Base-by-base conservation (phyloP, 2,888 invertebrate species). In the Parascotia fuliginaria region DNA sequence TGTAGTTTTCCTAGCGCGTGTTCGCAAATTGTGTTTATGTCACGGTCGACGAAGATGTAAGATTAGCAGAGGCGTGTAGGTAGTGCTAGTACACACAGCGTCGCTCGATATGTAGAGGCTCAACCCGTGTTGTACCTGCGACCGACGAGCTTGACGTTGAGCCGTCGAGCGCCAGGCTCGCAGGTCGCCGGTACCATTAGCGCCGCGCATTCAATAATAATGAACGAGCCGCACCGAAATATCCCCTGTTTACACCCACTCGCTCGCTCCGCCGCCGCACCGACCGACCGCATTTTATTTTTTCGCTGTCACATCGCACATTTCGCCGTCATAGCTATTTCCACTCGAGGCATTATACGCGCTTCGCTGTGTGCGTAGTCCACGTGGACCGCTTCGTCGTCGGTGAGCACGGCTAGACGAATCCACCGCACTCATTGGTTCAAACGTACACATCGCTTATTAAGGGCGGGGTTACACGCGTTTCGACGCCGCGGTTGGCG, bases 321-420 rank as follows among this genome's bases (percentile, higher is more conserved):
- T 92, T 92, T 92, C 91, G 92, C 92, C 91, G 92, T 92, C 92
- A 92, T 92, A 91, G 92, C 92, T 92, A 92, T 92, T 92, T 91
- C 92, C 91, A 92, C 91, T 92, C 90, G 89, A 91, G 87, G 89
- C 89, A 90, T 90, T 91, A 91, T 91, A 91, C 87, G 83, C 78
- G 79, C 75, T 73, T 74, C 66, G 60, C 60, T 88, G 89, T 89
- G 90, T 89, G 90, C 79, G 90, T 85, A 79, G 81, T 91, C 91
- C 87, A 90, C 90, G 91, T 90, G 90, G 90, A 90, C 85, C 70
- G 89, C 83, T 85, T 79, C 87, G 89, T 80, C 81, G 84, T 81
- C 87, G 83, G 78, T 81, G 89, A 87, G 81, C 86, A 81, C 79
- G 85, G 82, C 81, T 82, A 84, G 83, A 57, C 70, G 75, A 73